Conservation (phyloP, 2,888 invertebrate species). For the Cyrtodaria siliqua region DNA sequence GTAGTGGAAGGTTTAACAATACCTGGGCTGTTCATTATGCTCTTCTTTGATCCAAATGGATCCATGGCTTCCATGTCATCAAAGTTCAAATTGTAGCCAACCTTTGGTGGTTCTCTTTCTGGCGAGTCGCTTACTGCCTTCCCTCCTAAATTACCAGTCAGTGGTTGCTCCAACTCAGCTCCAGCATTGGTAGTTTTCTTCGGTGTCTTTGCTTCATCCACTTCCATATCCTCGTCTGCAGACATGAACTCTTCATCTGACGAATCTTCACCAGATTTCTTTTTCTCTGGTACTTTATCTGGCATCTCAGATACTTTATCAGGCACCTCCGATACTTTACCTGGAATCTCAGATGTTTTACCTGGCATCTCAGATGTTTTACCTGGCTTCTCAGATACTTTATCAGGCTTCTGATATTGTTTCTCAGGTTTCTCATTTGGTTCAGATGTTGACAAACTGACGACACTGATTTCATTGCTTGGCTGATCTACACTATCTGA, state of each 20-base stretch:
- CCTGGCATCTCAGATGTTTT: background rate
- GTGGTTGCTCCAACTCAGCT: constrained; percentile 27
- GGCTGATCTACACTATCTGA: too few relatives aligned
- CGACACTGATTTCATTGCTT: background rate
- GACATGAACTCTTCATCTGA: constrained; percentile 55
- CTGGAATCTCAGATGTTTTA: background rate
- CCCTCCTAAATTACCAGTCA: too few relatives aligned
- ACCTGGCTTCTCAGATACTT: background rate
- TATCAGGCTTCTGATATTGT: too few relatives aligned
- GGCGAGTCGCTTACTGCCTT: too few relatives aligned
- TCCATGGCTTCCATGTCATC: constrained; percentile 58
- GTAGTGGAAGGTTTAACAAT: background rate
- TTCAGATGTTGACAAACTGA: too few relatives aligned
- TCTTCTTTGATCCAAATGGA: constrained; percentile 56
- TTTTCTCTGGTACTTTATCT: background rate
- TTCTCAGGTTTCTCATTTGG: too few relatives aligned
- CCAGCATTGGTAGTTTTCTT: constrained; percentile 2
- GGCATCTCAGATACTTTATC: too few relatives aligned
- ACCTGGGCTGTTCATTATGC: constrained; percentile 41
- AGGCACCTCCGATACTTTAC: background rate
- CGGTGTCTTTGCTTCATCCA: constrained; percentile 32
- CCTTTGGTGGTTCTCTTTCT: constrained; percentile 29
- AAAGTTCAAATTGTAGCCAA: constrained; percentile 50
- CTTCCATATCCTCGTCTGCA: constrained; percentile 50
- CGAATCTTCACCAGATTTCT: constrained; percentile 35